phyloP scores from a whole-genome alignment of 2,113 vertebrate species.

The Oceanodroma tethys region DNA sequence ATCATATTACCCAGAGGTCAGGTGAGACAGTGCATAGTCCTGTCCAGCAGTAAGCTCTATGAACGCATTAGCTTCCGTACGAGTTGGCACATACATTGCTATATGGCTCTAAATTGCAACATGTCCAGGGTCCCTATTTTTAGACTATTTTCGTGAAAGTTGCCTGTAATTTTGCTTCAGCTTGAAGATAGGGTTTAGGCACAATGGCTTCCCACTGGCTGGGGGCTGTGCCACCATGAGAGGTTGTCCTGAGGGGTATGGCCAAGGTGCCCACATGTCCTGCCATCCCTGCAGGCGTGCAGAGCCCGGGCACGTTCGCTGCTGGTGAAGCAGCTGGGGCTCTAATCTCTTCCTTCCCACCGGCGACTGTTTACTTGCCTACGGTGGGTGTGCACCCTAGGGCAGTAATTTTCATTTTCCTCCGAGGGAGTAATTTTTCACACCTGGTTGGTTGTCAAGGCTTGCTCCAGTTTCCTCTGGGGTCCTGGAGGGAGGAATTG shows the following conservation, averaged over 20 bases:
- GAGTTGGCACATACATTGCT: background rate
- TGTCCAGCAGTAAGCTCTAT: background rate
- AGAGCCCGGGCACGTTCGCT: rapidly evolving
- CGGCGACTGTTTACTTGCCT: background rate
- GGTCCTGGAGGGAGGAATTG: background rate
- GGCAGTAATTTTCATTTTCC: background rate
- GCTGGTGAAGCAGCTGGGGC: background rate
- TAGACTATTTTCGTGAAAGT: background rate
- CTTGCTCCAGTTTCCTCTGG: background rate
- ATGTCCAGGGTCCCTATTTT: background rate
- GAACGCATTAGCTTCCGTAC: background rate
- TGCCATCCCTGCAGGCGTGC: background rate
- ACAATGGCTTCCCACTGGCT: background rate
- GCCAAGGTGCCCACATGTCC: background rate
- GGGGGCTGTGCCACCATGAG: background rate
- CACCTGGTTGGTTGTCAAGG: background rate
- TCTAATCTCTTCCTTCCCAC: background rate
- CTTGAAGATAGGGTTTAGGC: background rate
- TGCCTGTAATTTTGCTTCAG: background rate
- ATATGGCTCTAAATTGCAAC: background rate
- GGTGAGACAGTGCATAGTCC: background rate
- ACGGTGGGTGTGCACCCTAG: rapidly evolving
- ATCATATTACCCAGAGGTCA: background rate
- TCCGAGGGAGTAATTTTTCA: background rate
- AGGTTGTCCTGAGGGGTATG: background rate